phyloP scores from a whole-genome alignment of 2,797 vertebrate genomes.

The Danio jaintianensis region DNA sequence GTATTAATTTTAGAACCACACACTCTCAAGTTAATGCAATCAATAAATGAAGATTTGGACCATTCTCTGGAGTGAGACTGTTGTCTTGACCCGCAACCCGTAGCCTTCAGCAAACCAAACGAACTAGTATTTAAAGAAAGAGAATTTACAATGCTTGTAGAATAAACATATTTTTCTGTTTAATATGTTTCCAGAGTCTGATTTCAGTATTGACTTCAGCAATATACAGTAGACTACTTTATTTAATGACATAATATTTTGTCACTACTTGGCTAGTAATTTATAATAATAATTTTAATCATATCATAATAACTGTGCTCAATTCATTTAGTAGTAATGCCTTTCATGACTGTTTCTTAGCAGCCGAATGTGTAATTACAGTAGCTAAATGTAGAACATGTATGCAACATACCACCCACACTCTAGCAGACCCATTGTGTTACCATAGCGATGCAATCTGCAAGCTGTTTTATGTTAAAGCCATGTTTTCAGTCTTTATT shows the following conservation, averaged over 20 bases:
- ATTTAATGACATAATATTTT: neutral
- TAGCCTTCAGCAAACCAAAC: no score
- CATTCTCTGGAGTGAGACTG: no score
- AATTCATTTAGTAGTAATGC: neutral
- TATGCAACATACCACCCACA: slow-evolving; percentile 77
- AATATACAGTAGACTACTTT: neutral
- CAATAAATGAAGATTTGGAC: no score
- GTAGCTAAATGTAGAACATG: slow-evolving; percentile 73
- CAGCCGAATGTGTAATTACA: slow-evolving; percentile 71
- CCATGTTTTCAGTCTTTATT: no score
- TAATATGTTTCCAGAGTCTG: no score
- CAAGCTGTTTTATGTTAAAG: no score
- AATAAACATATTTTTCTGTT: no score
- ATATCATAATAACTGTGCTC: neutral
- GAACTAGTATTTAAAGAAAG: no score
- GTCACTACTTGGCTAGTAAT: neutral
- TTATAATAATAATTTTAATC: slow-evolving; percentile 9
- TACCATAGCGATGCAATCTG: slow-evolving; percentile 82
- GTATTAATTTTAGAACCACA: no score
- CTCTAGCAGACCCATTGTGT: slow-evolving; percentile 74
- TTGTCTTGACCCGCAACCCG: no score
- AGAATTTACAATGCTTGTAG: no score
- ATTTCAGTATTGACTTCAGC: neutral
- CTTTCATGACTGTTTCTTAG: slow-evolving; percentile 52
- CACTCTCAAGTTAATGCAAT: no score